Conservation (phyloP, 2,797 vertebrate genomes). For the Gymnocypris eckloni region DNA sequence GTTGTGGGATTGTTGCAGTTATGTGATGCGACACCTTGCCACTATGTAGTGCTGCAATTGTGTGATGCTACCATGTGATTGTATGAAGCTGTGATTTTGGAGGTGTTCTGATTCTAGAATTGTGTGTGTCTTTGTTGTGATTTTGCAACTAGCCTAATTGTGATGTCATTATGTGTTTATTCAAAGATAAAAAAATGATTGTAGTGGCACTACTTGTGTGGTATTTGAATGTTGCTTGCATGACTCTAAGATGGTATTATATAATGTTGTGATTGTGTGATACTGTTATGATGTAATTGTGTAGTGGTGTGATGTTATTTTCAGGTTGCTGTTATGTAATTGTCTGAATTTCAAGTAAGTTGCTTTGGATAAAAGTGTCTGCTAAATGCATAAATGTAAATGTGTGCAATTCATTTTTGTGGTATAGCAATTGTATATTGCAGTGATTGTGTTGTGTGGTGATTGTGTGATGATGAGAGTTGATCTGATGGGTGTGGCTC, state of each 20-base stretch:
- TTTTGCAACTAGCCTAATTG: background rate
- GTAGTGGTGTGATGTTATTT: background rate
- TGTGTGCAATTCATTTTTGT: background rate
- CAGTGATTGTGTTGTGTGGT: background rate
- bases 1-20: background rate
- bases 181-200: too few relatives aligned
- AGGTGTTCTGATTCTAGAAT: background rate
- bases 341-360: background rate
- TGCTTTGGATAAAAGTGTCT: too few relatives aligned
- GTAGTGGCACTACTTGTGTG: background rate
- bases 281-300: too few relatives aligned
- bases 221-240: background rate
- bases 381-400: too few relatives aligned
- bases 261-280: background rate
- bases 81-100: background rate
- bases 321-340: background rate
- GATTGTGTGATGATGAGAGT: background rate
- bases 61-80: background rate
- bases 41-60: background rate
- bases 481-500: constrained; percentile 21
- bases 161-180: background rate
- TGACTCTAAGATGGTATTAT: background rate
- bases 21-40: background rate
- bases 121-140: background rate
- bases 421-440: background rate